Base-by-base conservation (phyloP, 2,888 invertebrate species). In the Stenichneumon culpator region DNA sequence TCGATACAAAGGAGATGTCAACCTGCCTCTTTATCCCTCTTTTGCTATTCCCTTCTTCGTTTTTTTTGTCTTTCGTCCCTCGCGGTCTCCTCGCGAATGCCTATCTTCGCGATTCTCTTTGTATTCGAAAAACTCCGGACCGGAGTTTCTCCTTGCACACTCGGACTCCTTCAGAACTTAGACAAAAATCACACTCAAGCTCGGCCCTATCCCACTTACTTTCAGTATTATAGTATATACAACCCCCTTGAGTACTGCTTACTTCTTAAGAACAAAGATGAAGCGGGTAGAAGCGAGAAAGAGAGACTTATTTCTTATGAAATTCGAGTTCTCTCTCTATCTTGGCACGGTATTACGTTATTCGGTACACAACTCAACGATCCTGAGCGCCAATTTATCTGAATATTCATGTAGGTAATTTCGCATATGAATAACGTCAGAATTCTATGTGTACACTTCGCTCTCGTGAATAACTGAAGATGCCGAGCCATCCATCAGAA, bases 91-190 rank as follows among this genome's bases (percentile, higher is more conserved):
- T 69, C 28, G 39, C 69, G 69, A 39, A 39, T 69, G 28, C 50
- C 75, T 60, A 63, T 73, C 73, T 36, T 74, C 74, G 36, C 22
- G 25, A 74, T 74, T 75, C 65, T 63, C 75, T 75, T 75, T 75
- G 75, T 75, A 75, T 74, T 63, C 74, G 7, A 39, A 74, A 74
- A 74, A 74, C 74, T 63, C 63, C 2, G 60, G 7, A 14, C 19
- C n/a, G 19, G 52, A 19, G 63, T 44, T 28, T n/a, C 65, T 25
- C 14, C 22, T 57, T 57, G 32, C 32, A 32, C 47, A 2, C 74
- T 60, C 74, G 74, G 50, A 74, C 63, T 16, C 44, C 74, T 63
- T 63, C 47, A 63, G 47, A 74, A 74, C 74, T 74, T 74, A 63
- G 50, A 63, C 74, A 47, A 47, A 63, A 50, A 52, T n/a, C n/a